Percentiles rank a stretch among this genome's conserved stretches.
phyloP scores from a whole-genome alignment of 2,113 vertebrate species.

The Prionailurus viverrinus region DNA sequence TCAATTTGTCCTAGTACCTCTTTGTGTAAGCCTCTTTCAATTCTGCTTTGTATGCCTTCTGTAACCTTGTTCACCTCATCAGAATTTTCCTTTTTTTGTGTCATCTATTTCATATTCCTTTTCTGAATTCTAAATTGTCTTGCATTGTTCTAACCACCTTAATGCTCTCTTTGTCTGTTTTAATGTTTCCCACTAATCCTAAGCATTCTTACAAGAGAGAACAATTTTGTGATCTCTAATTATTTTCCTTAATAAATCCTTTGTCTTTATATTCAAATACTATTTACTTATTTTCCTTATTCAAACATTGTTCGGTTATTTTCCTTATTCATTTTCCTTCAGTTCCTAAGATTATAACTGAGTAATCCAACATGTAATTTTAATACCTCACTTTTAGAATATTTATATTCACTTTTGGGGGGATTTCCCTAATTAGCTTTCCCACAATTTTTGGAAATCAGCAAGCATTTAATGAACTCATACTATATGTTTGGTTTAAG shows the following conservation, averaged over 20 bases:
- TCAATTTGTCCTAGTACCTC: background rate
- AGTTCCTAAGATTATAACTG: background rate
- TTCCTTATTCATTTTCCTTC: background rate
- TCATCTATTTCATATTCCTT: conserved; percentile 2
- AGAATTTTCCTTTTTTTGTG: background rate
- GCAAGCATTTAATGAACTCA: background rate
- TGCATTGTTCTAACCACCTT: conserved; percentile 10
- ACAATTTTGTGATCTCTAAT: conserved; percentile 40
- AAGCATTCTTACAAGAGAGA: conserved; percentile 8
- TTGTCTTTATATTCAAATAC: background rate
- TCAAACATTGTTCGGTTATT: conserved; percentile 7
- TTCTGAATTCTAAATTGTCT: conserved; percentile 15
- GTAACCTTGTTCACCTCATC: background rate
- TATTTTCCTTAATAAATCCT: conserved; percentile 39
- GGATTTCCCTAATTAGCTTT: background rate
- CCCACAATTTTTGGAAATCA: background rate
- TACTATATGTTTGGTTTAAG: background rate
- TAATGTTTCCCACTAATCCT: conserved; percentile 45
- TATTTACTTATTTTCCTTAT: conserved; percentile 37
- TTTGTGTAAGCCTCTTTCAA: background rate
- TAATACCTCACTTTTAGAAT: background rate
- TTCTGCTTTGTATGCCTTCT: background rate
- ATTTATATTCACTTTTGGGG: background rate
- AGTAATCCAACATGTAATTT: background rate
- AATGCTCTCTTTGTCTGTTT: conserved; percentile 15